phyloP scores from a whole-genome alignment of 2,888 invertebrate genomes.

The Synergus laeviventris region DNA sequence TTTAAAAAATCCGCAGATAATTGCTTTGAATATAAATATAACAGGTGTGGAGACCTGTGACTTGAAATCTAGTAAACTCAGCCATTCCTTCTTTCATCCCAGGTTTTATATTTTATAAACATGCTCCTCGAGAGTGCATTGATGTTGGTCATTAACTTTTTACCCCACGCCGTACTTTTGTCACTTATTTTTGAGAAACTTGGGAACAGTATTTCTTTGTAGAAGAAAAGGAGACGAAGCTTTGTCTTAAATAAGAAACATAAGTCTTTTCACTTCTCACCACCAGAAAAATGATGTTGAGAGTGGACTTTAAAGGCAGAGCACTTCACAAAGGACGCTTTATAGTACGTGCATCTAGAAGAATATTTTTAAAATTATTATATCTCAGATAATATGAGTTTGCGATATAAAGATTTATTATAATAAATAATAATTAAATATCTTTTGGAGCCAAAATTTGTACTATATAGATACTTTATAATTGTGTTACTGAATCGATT shows the following conservation, averaged over 20 bases:
- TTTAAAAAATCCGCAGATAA: background rate
- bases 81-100: background rate
- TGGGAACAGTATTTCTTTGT: conserved; percentile 20
- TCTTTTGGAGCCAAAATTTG: background rate
- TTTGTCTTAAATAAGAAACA: conserved; percentile 19
- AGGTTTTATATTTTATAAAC: background rate
- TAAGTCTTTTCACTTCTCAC: conserved; percentile 36
- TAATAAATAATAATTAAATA: background rate
- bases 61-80: background rate
- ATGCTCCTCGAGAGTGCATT: background rate
- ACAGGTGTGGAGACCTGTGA: background rate
- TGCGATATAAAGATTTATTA: background rate
- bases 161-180: background rate
- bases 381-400: background rate
- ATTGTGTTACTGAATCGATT: background rate
- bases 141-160: conserved; percentile 12
- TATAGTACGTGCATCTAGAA: background rate
- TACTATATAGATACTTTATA: background rate
- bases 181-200: conserved; percentile 16
- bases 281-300: background rate
- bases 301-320: conserved; percentile 9
- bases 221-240: conserved; percentile 13
- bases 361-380: conserved; percentile 6
- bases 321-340: conserved; percentile 4
- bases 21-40: background rate